phyloP scores from a whole-genome alignment of 2,113 vertebrate species.

The Sebastes fasciatus region DNA sequence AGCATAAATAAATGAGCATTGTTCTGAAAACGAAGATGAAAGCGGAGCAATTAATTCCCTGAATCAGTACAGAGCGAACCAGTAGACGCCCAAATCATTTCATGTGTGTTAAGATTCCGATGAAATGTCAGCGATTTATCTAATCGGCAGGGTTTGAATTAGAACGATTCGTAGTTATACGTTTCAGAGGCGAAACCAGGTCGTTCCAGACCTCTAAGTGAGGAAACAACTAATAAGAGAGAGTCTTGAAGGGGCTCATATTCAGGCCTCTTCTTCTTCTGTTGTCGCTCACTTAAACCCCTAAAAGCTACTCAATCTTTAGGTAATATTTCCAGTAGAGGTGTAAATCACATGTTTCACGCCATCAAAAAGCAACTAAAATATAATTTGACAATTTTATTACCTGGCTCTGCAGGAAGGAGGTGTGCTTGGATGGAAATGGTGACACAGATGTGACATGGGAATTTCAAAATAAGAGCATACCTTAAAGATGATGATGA shows the following conservation, averaged over 20 bases:
- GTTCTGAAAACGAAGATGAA: constrained; percentile 73
- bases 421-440: no score
- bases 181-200: constrained; percentile 43
- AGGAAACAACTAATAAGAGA: constrained; percentile 8
- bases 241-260: background rate
- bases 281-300: constrained; percentile 2
- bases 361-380: no score
- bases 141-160: constrained; percentile 38
- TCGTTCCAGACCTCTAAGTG: constrained; percentile 15
- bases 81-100: constrained; percentile 42
- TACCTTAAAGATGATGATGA: no score
- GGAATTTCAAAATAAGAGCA: no score
- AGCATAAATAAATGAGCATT: constrained; percentile 76
- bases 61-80: constrained; percentile 47
- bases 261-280: constrained; percentile 9
- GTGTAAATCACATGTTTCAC: no score
- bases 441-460: no score
- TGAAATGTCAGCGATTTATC: constrained; percentile 64
- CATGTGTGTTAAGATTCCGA: constrained; percentile 47
- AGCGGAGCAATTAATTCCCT: constrained; percentile 68
- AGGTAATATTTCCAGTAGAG: background rate
- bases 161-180: constrained; percentile 3
- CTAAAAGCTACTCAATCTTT: background rate
- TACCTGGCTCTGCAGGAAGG: no score
- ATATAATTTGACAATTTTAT: no score